Conservation (phyloP, 2,888 invertebrate species). For the Morpho achilles region DNA sequence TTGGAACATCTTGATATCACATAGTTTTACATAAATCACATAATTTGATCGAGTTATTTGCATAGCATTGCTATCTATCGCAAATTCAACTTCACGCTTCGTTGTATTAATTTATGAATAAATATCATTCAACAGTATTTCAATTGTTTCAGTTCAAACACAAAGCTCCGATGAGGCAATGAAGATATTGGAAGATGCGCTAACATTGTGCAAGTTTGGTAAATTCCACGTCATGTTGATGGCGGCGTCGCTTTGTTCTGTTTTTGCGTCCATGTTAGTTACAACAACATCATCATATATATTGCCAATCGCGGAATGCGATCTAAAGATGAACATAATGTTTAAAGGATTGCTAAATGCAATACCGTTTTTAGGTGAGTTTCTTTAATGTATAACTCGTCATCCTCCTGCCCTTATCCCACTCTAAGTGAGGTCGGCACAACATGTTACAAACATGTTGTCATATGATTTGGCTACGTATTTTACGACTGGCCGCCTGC, state of each 20-base stretch:
- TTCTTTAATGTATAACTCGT: neutral
- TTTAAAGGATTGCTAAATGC: constrained; percentile 48
- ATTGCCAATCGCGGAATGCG: constrained; percentile 51
- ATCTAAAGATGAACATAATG: constrained; percentile 46
- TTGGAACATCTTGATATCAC: no score
- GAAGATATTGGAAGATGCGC: constrained; percentile 47
- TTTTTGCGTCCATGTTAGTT: constrained; percentile 39
- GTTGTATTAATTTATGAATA: no score
- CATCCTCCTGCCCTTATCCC: no score
- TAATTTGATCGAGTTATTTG: no score
- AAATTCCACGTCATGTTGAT: constrained; percentile 44
- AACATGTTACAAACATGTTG: no score
- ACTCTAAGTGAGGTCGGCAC: no score
- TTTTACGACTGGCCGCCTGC: no score
- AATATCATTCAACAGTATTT: no score
- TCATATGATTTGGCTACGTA: no score
- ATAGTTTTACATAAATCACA: no score
- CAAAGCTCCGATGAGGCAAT: constrained; percentile 35
- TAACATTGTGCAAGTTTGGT: constrained; percentile 46
- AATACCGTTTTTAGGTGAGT: constrained; percentile 50
- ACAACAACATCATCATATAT: constrained; percentile 49
- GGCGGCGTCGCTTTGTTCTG: constrained; percentile 38
- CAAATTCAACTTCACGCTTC: no score
- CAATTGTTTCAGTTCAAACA: constrained; percentile 6
- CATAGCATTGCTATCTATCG: no score